Conservation (phyloP, 2,888 invertebrate species). For the Lasioglossum vierecki region DNA sequence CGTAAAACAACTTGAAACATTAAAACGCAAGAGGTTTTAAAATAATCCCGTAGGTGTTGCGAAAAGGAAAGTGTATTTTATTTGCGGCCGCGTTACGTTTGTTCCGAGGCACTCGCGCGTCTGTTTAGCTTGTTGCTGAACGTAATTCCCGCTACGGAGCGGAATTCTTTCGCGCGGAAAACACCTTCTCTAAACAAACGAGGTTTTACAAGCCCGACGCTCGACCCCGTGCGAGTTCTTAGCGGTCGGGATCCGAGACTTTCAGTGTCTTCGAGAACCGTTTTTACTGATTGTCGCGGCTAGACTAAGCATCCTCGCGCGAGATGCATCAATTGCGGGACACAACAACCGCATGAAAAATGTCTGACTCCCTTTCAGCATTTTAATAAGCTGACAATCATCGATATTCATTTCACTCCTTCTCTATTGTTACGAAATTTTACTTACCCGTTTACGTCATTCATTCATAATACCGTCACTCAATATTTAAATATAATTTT, state of each 20-base stretch:
- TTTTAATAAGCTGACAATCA: neutral
- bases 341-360: neutral
- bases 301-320: neutral
- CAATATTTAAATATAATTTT: too few species aligned
- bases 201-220: neutral
- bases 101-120: neutral
- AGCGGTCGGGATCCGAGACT: neutral
- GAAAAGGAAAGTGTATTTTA: neutral
- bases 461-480: too few species aligned
- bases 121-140: slow-evolving; percentile 25
- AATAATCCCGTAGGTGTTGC: slow-evolving; percentile 26
- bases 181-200: neutral
- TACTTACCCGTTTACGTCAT: too few species aligned
- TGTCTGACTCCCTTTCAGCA: neutral
- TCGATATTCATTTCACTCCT: neutral
- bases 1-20: slow-evolving; percentile 28
- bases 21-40: slow-evolving; percentile 33
- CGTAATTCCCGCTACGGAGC: neutral
- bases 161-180: neutral
- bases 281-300: neutral
- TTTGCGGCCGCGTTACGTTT: neutral
- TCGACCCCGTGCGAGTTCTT: neutral
- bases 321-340: neutral
- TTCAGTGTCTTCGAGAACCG: neutral
- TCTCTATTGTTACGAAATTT: too few species aligned